Percentiles rank a stretch among this genome's conserved stretches.
Evolutionary conservation across 2,797 vertebrate genomes (phyloP).

Genomic region (Peromyscus aztecus): DNA sequence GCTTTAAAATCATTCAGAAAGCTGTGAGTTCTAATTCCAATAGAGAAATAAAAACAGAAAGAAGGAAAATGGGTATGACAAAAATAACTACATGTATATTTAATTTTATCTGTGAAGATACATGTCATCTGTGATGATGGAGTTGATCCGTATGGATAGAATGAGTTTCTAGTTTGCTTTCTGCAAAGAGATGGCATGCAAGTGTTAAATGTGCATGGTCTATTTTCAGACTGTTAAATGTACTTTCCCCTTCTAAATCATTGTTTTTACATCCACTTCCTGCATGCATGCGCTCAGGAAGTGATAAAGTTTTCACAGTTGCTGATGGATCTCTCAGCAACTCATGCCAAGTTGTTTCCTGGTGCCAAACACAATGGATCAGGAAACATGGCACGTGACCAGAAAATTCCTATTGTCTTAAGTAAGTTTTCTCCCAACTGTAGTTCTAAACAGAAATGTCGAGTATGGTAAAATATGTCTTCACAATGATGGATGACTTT

Average conservation of each 20-base stretch:
- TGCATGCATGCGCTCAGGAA: conserved; percentile 87
- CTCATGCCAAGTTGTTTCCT: conserved; percentile 87
- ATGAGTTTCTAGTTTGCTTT: conserved; percentile 13
- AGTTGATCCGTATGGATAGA: not conserved
- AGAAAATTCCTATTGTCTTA: conserved; percentile 86
- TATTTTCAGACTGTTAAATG: conserved; percentile 75
- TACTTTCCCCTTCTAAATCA: conserved; percentile 74
- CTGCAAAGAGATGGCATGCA: not conserved
- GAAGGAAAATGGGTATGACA: not conserved
- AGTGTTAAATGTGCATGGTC: conserved; percentile 43
- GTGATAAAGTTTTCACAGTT: conserved; percentile 88
- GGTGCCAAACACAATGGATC: conserved; percentile 86
- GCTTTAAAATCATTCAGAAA: not conserved
- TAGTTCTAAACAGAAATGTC: conserved; percentile 59
- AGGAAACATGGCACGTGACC: conserved; percentile 88
- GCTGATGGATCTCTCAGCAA: conserved; percentile 81
- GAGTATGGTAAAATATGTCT: conserved; percentile 32
- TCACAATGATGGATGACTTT: conserved; percentile 11
- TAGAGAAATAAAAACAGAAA: not conserved
- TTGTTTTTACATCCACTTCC: conserved; percentile 86
- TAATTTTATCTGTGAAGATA: conserved; percentile 5
- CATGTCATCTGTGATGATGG: not conserved
- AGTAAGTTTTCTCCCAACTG: conserved; percentile 69
- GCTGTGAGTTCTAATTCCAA: not conserved
- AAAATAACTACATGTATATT: not conserved